Evolutionary conservation across 2,113 vertebrate genomes (phyloP).

Genomic region (Catharus minimus): DNA sequence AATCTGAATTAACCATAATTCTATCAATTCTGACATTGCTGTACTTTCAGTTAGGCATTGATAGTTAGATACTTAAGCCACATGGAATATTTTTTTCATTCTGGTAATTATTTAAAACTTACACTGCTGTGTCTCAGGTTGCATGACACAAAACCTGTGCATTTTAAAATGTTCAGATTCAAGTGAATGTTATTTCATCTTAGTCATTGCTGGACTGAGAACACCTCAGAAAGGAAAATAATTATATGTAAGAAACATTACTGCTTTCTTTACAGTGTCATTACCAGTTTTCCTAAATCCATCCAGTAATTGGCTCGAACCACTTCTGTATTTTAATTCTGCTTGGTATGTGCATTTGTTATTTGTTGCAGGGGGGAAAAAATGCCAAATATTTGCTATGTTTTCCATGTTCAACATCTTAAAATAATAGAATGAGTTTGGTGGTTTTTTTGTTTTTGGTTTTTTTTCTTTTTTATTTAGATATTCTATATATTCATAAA

Average conservation of each 20-base stretch:
- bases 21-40: background rate
- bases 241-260: background rate
- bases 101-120: background rate
- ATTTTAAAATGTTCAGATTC: background rate
- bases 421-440: background rate
- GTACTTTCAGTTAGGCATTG: background rate
- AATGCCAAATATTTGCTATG: background rate
- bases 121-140: background rate
- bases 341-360: rapidly evolving
- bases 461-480: background rate
- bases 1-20: background rate
- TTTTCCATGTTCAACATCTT: background rate
- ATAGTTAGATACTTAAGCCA: background rate
- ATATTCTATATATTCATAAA: background rate
- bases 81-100: background rate
- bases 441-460: too few species aligned
- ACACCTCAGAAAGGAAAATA: background rate
- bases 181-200: background rate
- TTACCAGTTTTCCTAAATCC: background rate
- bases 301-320: background rate
- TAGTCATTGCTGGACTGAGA: background rate
- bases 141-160: background rate
- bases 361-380: background rate
- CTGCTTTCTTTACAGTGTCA: background rate
- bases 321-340: background rate